These are phyloP conservation scores for Tinea trinotella DNA, from an alignment of 2,888 invertebrate species.

Conservation along the genomic window DNA sequence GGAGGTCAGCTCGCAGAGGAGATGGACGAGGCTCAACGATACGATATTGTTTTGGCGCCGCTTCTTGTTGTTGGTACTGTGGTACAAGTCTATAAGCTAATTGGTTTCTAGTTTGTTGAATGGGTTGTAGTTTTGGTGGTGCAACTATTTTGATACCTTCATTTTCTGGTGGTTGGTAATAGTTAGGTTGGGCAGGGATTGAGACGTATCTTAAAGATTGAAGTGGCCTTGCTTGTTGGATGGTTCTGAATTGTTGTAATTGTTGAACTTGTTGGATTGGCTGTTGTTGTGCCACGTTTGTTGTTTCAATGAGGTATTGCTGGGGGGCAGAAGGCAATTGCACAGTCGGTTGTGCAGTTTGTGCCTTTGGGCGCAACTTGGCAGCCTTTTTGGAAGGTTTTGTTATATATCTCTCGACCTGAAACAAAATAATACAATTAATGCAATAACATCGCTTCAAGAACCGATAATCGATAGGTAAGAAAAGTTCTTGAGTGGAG, in stretches of 20 bases:
- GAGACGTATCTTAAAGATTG: conserved; percentile 20
- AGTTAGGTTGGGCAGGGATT: conserved; percentile 17
- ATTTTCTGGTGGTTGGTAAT: conserved; percentile 51
- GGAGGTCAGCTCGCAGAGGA: conserved; percentile 45
- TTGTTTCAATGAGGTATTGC: conserved; percentile 65
- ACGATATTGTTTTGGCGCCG: conserved; percentile 54
- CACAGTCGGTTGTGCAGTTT: conserved; percentile 37
- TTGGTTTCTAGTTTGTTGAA: conserved; percentile 33
- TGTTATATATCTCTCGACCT: conserved; percentile 57
- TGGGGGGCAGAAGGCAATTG: conserved; percentile 53
- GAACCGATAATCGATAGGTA: too few species aligned
- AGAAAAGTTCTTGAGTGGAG: too few species aligned
- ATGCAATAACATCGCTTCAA: too few species aligned
- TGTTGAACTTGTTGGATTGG: too few species aligned
- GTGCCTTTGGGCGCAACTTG: conserved; percentile 51
- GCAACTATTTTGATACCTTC: conserved; percentile 61
- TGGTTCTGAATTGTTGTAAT: conserved; percentile 24
- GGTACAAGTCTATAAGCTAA: conserved; percentile 44
- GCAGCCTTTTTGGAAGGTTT: conserved; percentile 57
- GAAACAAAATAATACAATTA: conserved; percentile 29
- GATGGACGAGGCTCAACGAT: conserved; percentile 46
- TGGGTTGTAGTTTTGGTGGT: conserved; percentile 52
- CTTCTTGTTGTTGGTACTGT: conserved; percentile 50
- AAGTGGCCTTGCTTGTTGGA: conserved; percentile 28
- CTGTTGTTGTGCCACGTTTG: conserved; percentile 51